Conservation (phyloP, 2,113 vertebrate genomes). For the Quiscalus mexicanus region DNA sequence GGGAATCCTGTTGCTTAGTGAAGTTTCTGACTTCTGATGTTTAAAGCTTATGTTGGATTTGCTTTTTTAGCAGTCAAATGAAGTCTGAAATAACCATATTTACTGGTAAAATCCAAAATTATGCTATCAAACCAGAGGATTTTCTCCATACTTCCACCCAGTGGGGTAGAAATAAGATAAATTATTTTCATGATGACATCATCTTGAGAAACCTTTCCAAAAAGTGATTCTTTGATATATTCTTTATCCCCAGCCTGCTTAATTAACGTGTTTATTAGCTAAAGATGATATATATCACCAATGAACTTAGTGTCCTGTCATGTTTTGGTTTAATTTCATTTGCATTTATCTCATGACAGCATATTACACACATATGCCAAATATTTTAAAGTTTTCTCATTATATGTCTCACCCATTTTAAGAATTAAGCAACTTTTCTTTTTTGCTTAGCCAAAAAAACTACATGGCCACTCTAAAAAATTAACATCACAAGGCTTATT, state of each 20-base stretch:
- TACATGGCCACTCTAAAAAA: neutral
- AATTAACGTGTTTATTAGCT: constrained; percentile 11
- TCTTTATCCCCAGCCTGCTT: neutral
- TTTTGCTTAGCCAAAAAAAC: neutral
- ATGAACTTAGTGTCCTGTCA: neutral
- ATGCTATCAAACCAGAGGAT: neutral
- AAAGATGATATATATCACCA: neutral
- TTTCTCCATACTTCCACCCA: neutral
- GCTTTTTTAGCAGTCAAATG: neutral
- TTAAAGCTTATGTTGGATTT: neutral
- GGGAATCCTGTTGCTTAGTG: neutral
- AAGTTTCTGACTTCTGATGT: neutral
- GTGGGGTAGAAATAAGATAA: neutral
- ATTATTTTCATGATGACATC: neutral
- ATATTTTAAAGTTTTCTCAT: neutral
- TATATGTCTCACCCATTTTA: neutral
- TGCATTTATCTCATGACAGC: neutral
- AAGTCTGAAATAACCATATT: neutral
- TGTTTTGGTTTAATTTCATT: constrained; percentile 34
- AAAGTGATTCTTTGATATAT: neutral
- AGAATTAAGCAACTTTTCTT: neutral
- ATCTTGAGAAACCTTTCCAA: neutral
- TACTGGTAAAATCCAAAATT: neutral
- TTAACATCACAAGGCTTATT: neutral
- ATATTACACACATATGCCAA: neutral